Conservation (phyloP, 2,113 vertebrate species). For the Corythornis madagascariensis region DNA sequence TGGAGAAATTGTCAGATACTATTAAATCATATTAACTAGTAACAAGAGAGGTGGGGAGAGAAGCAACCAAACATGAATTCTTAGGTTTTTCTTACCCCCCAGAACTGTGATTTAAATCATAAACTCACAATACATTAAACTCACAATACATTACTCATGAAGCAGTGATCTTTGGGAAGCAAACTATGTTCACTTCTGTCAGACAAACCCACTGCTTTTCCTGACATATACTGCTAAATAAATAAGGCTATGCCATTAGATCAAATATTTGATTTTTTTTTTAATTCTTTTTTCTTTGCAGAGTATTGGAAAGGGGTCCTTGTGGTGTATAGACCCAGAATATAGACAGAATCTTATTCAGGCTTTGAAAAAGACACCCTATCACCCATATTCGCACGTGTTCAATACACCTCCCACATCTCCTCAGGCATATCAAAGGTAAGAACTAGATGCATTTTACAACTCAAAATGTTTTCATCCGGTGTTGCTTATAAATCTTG, state of each 20-base stretch:
- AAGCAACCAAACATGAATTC: background rate
- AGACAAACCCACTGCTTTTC: constrained; percentile 18
- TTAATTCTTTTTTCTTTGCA: constrained; percentile 76
- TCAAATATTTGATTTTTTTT: constrained; percentile 34
- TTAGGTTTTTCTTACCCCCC: background rate
- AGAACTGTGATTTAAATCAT: constrained; percentile 12
- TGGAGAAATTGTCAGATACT: background rate
- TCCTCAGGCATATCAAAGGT: constrained; percentile 96
- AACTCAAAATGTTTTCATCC: constrained; percentile 20
- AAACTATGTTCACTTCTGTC: background rate
- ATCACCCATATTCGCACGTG: constrained; percentile 93
- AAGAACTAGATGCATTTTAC: constrained; percentile 69
- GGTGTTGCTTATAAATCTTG: background rate
- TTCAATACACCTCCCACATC: constrained; percentile 89
- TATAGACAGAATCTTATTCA: constrained; percentile 99
- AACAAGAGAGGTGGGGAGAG: background rate
- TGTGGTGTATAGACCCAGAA: constrained; percentile 99
- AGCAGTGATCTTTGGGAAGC: constrained; percentile 15
- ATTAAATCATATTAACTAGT: background rate
- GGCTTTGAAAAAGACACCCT: constrained; percentile 99
- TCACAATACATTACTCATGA: background rate
- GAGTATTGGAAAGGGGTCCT: constrained; percentile 98
- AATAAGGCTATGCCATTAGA: background rate
- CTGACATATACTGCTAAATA: constrained; percentile 12
- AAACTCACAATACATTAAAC: background rate